These are phyloP conservation scores for Heterochromis multidens DNA, from an alignment of 2,113 vertebrate species.

Conservation along the genomic window DNA sequence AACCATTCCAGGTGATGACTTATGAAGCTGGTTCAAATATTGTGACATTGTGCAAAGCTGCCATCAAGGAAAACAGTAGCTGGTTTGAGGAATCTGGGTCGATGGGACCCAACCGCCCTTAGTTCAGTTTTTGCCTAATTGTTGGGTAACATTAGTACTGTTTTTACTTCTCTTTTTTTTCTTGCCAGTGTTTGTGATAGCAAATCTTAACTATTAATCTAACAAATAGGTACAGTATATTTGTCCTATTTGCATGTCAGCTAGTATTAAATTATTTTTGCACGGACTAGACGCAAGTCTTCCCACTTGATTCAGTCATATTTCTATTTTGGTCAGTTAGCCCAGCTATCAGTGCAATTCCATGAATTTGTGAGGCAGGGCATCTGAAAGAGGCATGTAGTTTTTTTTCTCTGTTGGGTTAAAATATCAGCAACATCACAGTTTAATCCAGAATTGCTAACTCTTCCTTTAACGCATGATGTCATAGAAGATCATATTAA, in stretches of 20 bases:
- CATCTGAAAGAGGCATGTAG: background rate
- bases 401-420: background rate
- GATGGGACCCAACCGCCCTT: background rate
- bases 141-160: accelerated
- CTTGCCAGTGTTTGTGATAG: background rate
- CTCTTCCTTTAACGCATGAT: background rate
- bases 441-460: background rate
- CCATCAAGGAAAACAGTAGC: background rate
- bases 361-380: background rate
- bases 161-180: background rate
- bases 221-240: no score
- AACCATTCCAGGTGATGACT: background rate
- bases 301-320: background rate
- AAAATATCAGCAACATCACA: background rate
- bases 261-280: background rate
- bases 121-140: background rate
- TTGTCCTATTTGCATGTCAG: background rate
- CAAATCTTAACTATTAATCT: no score
- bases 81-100: background rate
- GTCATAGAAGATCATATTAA: background rate
- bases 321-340: background rate
- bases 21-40: background rate
- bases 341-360: background rate
- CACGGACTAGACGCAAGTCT: background rate
- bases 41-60: background rate